These are phyloP conservation scores for Heloderma charlesbogerti DNA, from an alignment of 2,113 vertebrate species.

Conservation along the genomic window DNA sequence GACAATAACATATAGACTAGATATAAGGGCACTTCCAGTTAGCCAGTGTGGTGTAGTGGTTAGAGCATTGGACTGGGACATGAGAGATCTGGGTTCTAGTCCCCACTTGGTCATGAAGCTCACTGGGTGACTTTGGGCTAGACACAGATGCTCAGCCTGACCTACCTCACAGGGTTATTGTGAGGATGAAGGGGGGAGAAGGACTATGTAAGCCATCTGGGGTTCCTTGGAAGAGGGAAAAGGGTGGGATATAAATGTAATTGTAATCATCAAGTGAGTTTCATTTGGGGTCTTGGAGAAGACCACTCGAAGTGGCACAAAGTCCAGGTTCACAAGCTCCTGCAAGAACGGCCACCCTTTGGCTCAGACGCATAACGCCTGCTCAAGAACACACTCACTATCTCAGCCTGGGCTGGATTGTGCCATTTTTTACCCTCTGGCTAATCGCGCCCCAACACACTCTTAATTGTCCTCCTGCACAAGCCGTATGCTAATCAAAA, in stretches of 20 bases:
- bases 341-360: neutral
- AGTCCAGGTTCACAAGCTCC: neutral
- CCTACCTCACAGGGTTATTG: too few species aligned
- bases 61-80: too few species aligned
- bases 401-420: neutral
- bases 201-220: too few species aligned
- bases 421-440: conserved; percentile 59
- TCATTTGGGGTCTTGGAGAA: neutral
- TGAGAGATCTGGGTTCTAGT: too few species aligned
- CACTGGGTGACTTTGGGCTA: too few species aligned
- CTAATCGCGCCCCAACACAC: conserved; percentile 57
- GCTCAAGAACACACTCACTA: neutral
- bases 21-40: neutral
- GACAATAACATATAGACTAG: neutral
- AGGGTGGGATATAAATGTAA: too few species aligned
- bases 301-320: neutral
- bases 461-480: conserved; percentile 62
- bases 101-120: too few species aligned
- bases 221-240: too few species aligned
- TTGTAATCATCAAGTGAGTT: neutral
- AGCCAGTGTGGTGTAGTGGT: too few species aligned
- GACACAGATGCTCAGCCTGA: too few species aligned
- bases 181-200: too few species aligned
- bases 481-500: conserved; percentile 51
- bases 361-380: neutral